A percentile compares a stretch with the other conserved stretches of the same genome.
These are phyloP conservation scores for Belonocnema kinseyi DNA, from an alignment of 1,140 invertebrate species.

Conservation along the genomic window DNA sequence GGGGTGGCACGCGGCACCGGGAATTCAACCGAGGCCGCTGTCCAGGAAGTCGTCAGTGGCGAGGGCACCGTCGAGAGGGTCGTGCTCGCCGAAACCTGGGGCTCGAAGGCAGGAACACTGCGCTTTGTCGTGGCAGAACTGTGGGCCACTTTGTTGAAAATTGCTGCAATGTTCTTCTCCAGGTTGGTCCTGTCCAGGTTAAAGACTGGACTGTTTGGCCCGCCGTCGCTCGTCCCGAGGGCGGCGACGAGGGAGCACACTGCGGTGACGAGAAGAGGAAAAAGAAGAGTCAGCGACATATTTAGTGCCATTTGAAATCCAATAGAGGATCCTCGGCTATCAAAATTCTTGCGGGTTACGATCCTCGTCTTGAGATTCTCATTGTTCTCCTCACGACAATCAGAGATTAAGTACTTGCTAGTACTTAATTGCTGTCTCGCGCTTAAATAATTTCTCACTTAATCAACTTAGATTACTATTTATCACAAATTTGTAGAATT, in stretches of 20 bases:
- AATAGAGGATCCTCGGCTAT: background rate
- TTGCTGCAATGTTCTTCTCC: constrained; percentile 80
- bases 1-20: constrained; percentile 64
- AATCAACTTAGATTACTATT: constrained; percentile 26
- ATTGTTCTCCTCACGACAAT: background rate
- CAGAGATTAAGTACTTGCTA: background rate
- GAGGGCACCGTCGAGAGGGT: constrained; percentile 79
- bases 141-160: constrained; percentile 82
- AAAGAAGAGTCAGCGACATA: background rate
- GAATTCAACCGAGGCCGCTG: constrained; percentile 51
- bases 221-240: constrained; percentile 61
- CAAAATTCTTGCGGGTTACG: background rate
- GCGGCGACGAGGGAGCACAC: constrained; percentile 3
- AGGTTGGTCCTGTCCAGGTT: constrained; percentile 72
- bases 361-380: constrained; percentile 3
- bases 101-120: constrained; percentile 80
- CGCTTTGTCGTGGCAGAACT: constrained; percentile 80
- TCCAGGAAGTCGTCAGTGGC: constrained; percentile 76
- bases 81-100: constrained; percentile 75
- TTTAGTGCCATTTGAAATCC: background rate
- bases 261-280: background rate
- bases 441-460: background rate
- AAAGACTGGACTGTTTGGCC: constrained; percentile 68
- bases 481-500: constrained; percentile 27
- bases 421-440: background rate